Evolutionary conservation across 2,113 vertebrate genomes (phyloP).

Genomic region (Myiozetetes cayanensis): DNA sequence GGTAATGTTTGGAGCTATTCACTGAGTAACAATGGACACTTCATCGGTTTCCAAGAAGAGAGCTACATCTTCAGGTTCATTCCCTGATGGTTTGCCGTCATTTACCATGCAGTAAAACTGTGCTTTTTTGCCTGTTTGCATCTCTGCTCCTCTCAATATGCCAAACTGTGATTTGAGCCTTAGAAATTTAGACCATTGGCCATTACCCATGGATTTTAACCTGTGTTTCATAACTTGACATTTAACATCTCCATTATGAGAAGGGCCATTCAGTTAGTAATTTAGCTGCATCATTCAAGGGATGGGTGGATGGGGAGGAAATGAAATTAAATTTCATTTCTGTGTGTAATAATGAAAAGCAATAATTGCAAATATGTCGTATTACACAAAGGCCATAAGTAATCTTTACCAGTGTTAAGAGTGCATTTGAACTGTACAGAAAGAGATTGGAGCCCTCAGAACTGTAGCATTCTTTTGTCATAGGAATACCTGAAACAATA

Average conservation of each 20-base stretch:
- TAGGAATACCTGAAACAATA: constrained; percentile 57
- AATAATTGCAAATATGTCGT: constrained; percentile 75
- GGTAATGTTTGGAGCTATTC: neutral
- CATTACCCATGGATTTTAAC: constrained; percentile 47
- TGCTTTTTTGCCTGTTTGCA: constrained; percentile 38
- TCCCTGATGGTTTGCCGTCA: neutral
- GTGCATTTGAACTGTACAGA: constrained; percentile 65
- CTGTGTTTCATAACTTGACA: constrained; percentile 15
- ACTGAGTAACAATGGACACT: neutral
- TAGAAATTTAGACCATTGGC: neutral
- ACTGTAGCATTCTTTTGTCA: constrained; percentile 58
- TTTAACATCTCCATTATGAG: constrained; percentile 42
- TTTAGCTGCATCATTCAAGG: constrained; percentile 25
- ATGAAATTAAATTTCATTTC: constrained; percentile 64
- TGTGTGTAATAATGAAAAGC: constrained; percentile 77
- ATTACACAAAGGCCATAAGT: constrained; percentile 78
- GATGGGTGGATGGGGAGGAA: constrained; percentile 45
- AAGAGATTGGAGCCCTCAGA: constrained; percentile 63
- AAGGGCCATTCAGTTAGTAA: constrained; percentile 48
- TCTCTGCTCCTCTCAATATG: constrained; percentile 4
- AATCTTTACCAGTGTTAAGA: constrained; percentile 72
- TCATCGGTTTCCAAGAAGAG: neutral
- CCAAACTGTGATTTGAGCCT: constrained; percentile 16
- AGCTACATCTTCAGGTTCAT: neutral
- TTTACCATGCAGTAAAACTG: neutral